A percentile compares a stretch with the other conserved stretches of the same genome.
Evolutionary conservation across 2,888 invertebrate species (phyloP).

Genomic region (Meganola albula): DNA sequence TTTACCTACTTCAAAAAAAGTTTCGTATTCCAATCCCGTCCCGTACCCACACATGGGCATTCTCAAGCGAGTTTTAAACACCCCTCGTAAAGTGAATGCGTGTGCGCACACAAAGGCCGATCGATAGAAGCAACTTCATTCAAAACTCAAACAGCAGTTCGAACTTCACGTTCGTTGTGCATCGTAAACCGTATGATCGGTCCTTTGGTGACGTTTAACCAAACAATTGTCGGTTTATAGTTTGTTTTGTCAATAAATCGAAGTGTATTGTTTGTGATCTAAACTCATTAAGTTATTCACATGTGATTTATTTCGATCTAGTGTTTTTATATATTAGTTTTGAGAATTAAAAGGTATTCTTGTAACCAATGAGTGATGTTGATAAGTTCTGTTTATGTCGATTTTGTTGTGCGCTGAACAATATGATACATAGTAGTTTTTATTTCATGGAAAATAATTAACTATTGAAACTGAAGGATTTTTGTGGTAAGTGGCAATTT

Average conservation of each 20-base stretch:
- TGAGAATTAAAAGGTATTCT: no score
- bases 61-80: conserved; percentile 32
- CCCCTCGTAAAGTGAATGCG: conserved; percentile 37
- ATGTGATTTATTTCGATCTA: conserved; percentile 28
- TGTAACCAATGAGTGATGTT: conserved; percentile 10
- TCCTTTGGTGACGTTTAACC: conserved; percentile 57
- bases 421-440: no score
- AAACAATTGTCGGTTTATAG: conserved; percentile 52
- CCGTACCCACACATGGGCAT: conserved; percentile 32
- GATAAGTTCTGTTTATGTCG: no score
- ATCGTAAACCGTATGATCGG: conserved; percentile 53
- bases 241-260: conserved; percentile 67
- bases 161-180: conserved; percentile 56
- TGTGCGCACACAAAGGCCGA: conserved; percentile 37
- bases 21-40: conserved; percentile 8
- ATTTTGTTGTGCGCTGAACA: no score
- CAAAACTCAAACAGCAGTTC: conserved; percentile 41
- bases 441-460: no score
- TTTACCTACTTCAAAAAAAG: conserved; percentile 4
- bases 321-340: no score
- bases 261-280: conserved; percentile 36
- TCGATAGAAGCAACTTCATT: conserved; percentile 61
- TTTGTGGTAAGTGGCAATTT: no score
- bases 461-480: no score
- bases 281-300: conserved; percentile 25